A percentile compares a stretch with the other conserved stretches of the same genome.
These are phyloP conservation scores for Ciconia boyciana DNA, from an alignment of 2,113 vertebrate genomes.

Conservation along the genomic window DNA sequence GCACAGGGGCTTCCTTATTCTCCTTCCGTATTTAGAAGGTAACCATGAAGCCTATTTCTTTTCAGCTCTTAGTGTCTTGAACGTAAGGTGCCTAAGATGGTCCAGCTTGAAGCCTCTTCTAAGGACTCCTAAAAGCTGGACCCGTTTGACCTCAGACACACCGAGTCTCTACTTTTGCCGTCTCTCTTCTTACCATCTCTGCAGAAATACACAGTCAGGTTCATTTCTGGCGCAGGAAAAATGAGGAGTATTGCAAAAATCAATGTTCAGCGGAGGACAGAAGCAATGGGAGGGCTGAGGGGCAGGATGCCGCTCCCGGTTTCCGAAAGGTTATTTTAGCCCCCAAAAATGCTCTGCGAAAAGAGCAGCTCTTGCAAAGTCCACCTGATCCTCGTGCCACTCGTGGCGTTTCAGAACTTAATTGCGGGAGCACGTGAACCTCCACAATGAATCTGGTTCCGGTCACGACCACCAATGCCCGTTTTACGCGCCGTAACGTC, in stretches of 20 bases:
- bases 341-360: not conserved
- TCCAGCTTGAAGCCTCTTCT: not conserved
- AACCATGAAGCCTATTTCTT: not conserved
- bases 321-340: slow-evolving; percentile 12
- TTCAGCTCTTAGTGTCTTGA: not conserved
- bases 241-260: not conserved
- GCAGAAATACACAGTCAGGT: not conserved
- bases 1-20: not conserved
- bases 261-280: not conserved
- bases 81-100: not conserved
- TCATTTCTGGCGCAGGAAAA: not conserved
- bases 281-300: not conserved
- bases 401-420: not conserved
- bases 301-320: not conserved
- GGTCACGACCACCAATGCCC: not conserved
- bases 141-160: not conserved
- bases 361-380: not conserved
- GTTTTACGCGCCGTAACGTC: not conserved
- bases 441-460: not conserved
- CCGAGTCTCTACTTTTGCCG: not conserved
- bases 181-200: not conserved
- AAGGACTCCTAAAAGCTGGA: not conserved
- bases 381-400: not conserved
- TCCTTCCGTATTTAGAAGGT: not conserved
- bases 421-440: not conserved